Evolutionary conservation across 2,888 invertebrate species (phyloP), one percentile per base, ranked within the genome.

Genomic region (Taenaris catops): DNA sequence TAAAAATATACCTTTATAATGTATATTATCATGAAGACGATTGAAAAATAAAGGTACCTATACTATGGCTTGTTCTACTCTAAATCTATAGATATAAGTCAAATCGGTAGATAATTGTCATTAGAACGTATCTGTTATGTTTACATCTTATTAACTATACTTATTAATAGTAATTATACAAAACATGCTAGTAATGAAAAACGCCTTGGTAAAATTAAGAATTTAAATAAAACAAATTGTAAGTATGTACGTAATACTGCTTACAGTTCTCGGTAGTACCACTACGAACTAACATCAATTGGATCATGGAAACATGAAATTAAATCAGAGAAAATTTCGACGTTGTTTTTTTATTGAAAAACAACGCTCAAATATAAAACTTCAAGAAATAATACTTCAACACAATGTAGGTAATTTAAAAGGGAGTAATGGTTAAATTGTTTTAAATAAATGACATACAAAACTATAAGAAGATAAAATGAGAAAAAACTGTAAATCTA

Each of bases 401-500:
- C 21, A 8, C 9, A 23, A 29, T 7, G 12, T 8, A 9, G 21
- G 6, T 17, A n/a, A n/a, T 29, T 19, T 11, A 1, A 19, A 12
- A 12, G 14, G 28, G 23, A 9, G 10, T n/a, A 21, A 23, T 31
- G 21, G 9, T n/a, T 17, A 24, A 23, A 23, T 24, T 24, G 17
- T 24, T 24, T 17, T 14, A 23, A 8, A 25, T 6, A 25, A 46
- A 45, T 51, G 44, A 50, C 48, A 51, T 47, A 50, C 34, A 46
- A 49, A 44, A 37, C 17, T 39, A 36, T 47, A 37, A 53, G 43
- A 51, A 46, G 49, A 41, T 36, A 48, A 43, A 41, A 49, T 45
- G 37, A 39, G 31, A 42, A 41, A 48, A 37, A 36, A 46, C 21
- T 44, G 48, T 48, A 53, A 44, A 53, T 52, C 64, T 63, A 63